A percentile compares a stretch with the other conserved stretches of the same genome.
phyloP scores from a whole-genome alignment of 2,888 invertebrate species.

The Drosophila vallismaia region DNA sequence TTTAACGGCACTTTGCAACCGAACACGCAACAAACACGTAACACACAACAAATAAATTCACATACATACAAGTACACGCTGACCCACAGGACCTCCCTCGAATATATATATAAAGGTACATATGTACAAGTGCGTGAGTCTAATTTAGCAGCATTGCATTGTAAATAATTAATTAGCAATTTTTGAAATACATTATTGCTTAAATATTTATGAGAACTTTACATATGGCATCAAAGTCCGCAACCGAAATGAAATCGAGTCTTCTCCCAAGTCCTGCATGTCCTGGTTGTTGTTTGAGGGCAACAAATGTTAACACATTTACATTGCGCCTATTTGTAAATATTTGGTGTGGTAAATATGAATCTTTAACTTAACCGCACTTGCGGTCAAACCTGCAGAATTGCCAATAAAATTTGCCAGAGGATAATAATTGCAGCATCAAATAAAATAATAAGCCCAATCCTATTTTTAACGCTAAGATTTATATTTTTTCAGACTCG shows the following conservation, averaged over 20 bases:
- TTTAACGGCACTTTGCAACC: slow-evolving; percentile 50
- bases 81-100: too few species aligned
- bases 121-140: slow-evolving; percentile 15
- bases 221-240: slow-evolving; percentile 10
- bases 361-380: slow-evolving; percentile 11
- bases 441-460: too few species aligned
- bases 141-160: slow-evolving; percentile 46
- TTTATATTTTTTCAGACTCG: too few species aligned
- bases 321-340: not conserved
- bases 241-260: slow-evolving; percentile 15
- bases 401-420: not conserved
- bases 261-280: not conserved
- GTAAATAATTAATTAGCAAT: slow-evolving; percentile 52
- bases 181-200: slow-evolving; percentile 45
- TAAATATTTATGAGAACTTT: slow-evolving; percentile 44
- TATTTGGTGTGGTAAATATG: slow-evolving; percentile 9
- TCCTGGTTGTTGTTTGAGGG: slow-evolving; percentile 1
- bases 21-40: slow-evolving; percentile 40
- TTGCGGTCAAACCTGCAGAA: slow-evolving; percentile 5
- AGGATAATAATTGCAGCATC: not conserved
- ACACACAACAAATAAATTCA: slow-evolving; percentile 23
- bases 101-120: not conserved
- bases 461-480: too few species aligned
- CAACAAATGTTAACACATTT: slow-evolving; percentile 11
- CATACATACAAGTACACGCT: slow-evolving; percentile 2